Conservation (phyloP, 2,797 vertebrate species). For the Cossypha heuglini region DNA sequence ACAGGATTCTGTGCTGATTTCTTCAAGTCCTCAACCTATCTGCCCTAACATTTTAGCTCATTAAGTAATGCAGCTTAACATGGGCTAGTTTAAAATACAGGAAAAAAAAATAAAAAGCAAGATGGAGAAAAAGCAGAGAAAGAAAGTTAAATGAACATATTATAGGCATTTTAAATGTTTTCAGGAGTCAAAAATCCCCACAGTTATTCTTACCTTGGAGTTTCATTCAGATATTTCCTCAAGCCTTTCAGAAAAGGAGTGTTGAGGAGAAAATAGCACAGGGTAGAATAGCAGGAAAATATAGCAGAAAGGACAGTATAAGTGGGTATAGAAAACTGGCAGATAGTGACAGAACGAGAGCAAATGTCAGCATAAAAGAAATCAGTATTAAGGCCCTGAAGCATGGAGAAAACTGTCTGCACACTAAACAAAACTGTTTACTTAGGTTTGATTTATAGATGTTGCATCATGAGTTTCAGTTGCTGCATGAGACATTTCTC, state of each 20-base stretch:
- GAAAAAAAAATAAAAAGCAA: background rate
- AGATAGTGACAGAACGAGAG: background rate
- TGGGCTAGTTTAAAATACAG: background rate
- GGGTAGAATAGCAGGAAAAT: background rate
- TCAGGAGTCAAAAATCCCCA: background rate
- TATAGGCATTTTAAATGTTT: background rate
- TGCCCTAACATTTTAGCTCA: background rate
- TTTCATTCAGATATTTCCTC: background rate
- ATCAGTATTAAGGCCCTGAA: slow-evolving; percentile 11
- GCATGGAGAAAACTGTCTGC: background rate
- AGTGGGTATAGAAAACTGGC: background rate
- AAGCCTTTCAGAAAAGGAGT: background rate
- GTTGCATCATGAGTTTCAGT: background rate
- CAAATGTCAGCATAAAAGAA: slow-evolving; percentile 2
- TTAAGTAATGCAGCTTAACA: background rate
- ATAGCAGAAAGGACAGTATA: background rate
- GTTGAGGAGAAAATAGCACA: background rate
- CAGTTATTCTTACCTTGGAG: background rate
- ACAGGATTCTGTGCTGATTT: background rate
- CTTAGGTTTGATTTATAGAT: slow-evolving; percentile 20
- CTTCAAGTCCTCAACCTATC: background rate
- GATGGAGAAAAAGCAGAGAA: rapidly evolving
- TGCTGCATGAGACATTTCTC: background rate
- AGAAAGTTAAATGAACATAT: background rate
- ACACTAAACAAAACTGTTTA: background rate